Evolutionary conservation across 2,797 vertebrate species (phyloP).

Genomic region (Lacerta agilis): DNA sequence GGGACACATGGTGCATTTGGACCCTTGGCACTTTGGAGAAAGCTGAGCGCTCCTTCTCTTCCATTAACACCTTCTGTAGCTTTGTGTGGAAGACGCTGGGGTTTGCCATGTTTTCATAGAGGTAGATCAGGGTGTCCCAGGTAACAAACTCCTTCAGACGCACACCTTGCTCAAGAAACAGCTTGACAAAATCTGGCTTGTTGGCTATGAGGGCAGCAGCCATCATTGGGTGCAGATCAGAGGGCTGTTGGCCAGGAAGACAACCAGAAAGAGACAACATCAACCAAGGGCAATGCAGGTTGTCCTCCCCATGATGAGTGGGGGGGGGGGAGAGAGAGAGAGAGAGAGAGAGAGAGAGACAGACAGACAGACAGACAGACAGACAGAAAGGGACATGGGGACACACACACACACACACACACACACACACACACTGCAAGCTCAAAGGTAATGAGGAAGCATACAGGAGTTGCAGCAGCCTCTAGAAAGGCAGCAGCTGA

Average conservation of each 20-base stretch:
- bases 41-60: slow-evolving; percentile 51
- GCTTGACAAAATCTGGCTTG: slow-evolving; percentile 91
- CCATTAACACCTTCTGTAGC: slow-evolving; percentile 83
- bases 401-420: background rate
- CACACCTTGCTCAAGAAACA: slow-evolving; percentile 93
- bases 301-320: background rate
- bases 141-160: slow-evolving; percentile 85
- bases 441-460: background rate
- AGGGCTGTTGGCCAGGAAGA: slow-evolving; percentile 79
- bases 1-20: slow-evolving; percentile 84
- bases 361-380: no score
- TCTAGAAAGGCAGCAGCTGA: background rate
- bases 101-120: slow-evolving; percentile 85
- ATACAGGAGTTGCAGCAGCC: background rate
- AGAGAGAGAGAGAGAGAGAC: background rate
- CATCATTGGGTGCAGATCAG: slow-evolving; percentile 90
- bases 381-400: background rate
- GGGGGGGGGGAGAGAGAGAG: no score
- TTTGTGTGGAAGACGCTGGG: slow-evolving; percentile 86
- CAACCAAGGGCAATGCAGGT: background rate
- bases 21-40: slow-evolving; percentile 54
- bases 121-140: slow-evolving; percentile 80
- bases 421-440: background rate
- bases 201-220: slow-evolving; percentile 88
- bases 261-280: background rate